Conservation (phyloP, 2,113 vertebrate species). For the Notarius lentiginosus region DNA sequence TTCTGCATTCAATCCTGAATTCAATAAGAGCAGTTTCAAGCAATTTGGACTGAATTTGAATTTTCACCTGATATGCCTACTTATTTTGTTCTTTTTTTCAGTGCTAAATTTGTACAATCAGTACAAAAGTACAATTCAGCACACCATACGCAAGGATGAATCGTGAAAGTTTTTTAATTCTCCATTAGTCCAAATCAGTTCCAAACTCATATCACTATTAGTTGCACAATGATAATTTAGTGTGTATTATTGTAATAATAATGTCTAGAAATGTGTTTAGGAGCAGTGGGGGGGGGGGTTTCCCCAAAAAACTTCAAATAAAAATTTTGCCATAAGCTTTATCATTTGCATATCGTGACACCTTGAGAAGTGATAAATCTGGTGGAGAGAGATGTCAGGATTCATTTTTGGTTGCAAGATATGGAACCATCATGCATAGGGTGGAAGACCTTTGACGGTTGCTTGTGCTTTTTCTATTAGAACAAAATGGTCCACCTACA, state of each 20-base stretch:
- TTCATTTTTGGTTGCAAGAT: constrained; percentile 24
- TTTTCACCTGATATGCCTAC: no score
- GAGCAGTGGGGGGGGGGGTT: background rate
- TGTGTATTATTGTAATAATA: background rate
- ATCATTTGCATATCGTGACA: constrained; percentile 15
- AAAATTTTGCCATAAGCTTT: background rate
- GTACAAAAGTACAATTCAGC: background rate
- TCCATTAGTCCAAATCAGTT: background rate
- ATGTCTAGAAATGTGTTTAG: background rate
- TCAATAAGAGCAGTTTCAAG: no score
- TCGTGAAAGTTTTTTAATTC: background rate
- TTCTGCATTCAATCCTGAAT: no score
- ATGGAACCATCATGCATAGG: constrained; percentile 49
- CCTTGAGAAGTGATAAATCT: constrained; percentile 6
- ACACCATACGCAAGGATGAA: background rate
- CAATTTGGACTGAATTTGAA: no score
- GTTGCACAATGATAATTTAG: background rate
- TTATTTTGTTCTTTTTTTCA: background rate
- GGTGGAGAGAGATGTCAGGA: constrained; percentile 36
- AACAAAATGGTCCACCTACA: constrained; percentile 79
- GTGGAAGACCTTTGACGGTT: constrained; percentile 77
- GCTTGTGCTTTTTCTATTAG: constrained; percentile 77
- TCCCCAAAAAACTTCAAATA: background rate
- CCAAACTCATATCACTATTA: background rate
- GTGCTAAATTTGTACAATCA: background rate